Conservation (phyloP, 2,797 vertebrate genomes). For the Falco rusticolus region DNA sequence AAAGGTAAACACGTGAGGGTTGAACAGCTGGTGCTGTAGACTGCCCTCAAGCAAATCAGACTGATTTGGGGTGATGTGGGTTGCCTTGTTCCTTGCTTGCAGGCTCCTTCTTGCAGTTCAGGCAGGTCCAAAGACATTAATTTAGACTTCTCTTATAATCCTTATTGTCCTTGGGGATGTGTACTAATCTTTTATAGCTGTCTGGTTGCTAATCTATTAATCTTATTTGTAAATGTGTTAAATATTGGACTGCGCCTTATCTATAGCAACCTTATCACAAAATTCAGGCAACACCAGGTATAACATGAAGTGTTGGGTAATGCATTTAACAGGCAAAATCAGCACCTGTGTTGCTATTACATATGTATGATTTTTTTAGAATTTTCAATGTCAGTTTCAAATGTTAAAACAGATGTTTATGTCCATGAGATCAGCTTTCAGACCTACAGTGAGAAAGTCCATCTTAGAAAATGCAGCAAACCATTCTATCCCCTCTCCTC, state of each 20-base stretch:
- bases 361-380: neutral
- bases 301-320: neutral
- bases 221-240: conserved; percentile 45
- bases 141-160: conserved; percentile 26
- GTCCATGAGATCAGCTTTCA: neutral
- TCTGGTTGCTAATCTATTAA: conserved; percentile 46
- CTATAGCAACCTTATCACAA: conserved; percentile 40
- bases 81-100: neutral
- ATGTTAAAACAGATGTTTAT: neutral
- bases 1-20: neutral
- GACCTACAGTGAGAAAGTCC: neutral
- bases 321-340: neutral
- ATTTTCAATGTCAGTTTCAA: neutral
- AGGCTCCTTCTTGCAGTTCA: neutral
- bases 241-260: conserved; percentile 30
- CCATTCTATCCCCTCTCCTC: neutral
- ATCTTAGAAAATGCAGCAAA: neutral
- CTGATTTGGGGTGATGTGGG: neutral
- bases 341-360: neutral
- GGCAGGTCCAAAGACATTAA: neutral
- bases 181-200: conserved; percentile 6
- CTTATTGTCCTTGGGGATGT: conserved; percentile 1
- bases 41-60: neutral
- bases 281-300: neutral
- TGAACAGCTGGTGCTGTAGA: neutral